Percentiles rank a stretch among this genome's conserved stretches.
These are phyloP conservation scores for Isichthys henryi DNA, from an alignment of 2,113 vertebrate species.

Conservation along the genomic window DNA sequence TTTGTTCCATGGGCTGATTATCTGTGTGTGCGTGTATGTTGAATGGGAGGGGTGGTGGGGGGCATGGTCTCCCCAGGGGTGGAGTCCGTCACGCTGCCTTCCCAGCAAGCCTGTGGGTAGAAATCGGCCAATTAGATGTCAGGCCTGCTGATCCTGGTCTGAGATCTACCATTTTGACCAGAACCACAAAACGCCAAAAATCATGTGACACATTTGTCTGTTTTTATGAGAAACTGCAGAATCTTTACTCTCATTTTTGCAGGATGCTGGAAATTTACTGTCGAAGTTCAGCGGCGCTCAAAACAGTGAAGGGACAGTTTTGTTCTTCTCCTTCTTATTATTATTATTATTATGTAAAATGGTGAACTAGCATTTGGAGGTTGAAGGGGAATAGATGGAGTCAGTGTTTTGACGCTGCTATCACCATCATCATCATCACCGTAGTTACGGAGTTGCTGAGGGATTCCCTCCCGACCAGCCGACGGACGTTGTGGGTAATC, in stretches of 20 bases:
- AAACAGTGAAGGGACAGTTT: not conserved
- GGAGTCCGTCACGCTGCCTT: constrained; percentile 23
- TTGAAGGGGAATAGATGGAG: constrained; percentile 47
- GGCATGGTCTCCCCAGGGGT: constrained; percentile 24
- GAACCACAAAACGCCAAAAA: constrained; percentile 11
- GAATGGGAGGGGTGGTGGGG: not conserved
- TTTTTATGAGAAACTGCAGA: not conserved
- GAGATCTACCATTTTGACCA: constrained; percentile 48
- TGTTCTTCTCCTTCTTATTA: not conserved
- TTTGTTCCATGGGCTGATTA: not conserved
- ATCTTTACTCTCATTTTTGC: not conserved
- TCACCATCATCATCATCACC: constrained; percentile 54
- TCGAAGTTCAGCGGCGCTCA: not conserved
- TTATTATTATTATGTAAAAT: not conserved
- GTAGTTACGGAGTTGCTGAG: constrained; percentile 40
- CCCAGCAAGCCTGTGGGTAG: constrained; percentile 36
- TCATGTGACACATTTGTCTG: constrained; percentile 5
- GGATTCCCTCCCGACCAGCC: constrained; percentile 46
- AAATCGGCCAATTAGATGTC: constrained; percentile 41
- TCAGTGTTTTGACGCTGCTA: constrained; percentile 45
- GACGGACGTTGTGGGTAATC: constrained; percentile 38
- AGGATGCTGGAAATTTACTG: not conserved
- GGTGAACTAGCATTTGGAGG: not conserved
- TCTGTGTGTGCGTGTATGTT: not conserved
- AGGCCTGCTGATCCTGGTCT: constrained; percentile 56